phyloP scores from a whole-genome alignment of 2,888 invertebrate genomes.

The Rapana venosa region DNA sequence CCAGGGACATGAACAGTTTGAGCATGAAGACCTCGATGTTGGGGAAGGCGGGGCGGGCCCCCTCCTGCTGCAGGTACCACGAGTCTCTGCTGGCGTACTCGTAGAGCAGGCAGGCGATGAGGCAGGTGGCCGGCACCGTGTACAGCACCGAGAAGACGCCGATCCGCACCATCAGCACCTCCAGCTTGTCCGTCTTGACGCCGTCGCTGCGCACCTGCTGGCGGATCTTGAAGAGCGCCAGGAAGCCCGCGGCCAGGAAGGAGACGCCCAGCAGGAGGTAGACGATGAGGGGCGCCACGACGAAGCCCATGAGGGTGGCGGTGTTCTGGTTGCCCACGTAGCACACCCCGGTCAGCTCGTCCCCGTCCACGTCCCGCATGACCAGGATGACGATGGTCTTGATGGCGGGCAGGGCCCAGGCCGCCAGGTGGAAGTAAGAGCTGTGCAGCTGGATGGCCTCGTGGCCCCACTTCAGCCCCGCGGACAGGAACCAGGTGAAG shows the following conservation, averaged over 20 bases:
- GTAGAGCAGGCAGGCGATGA: conserved; percentile 88
- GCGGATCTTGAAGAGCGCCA: conserved; percentile 81
- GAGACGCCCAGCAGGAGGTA: conserved; percentile 85
- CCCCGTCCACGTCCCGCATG: conserved; percentile 91
- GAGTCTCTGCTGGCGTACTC: conserved; percentile 87
- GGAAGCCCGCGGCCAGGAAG: conserved; percentile 85
- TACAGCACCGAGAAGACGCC: conserved; percentile 88
- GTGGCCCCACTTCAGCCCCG: conserved; percentile 81
- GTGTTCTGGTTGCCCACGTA: conserved; percentile 79
- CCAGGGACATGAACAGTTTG: conserved; percentile 88
- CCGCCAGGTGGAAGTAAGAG: conserved; percentile 88
- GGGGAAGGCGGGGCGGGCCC: conserved; percentile 81
- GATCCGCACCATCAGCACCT: conserved; percentile 82
- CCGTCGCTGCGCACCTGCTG: conserved; percentile 80
- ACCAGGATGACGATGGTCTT: conserved; percentile 93
- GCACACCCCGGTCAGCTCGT: conserved; percentile 91
- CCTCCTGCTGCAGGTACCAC: conserved; percentile 80
- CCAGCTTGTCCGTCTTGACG: conserved; percentile 75
- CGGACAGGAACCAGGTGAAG: conserved; percentile 88
- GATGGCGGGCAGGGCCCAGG: conserved; percentile 95
- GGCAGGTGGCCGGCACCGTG: conserved; percentile 86
- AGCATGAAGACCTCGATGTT: conserved; percentile 90
- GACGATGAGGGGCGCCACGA: conserved; percentile 83
- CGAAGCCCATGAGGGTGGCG: conserved; percentile 76
- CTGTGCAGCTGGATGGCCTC: conserved; percentile 82